A percentile compares a stretch with the other conserved stretches of the same genome.
phyloP scores from a whole-genome alignment of 2,888 invertebrate genomes.

The Digitonthophagus gazella region DNA sequence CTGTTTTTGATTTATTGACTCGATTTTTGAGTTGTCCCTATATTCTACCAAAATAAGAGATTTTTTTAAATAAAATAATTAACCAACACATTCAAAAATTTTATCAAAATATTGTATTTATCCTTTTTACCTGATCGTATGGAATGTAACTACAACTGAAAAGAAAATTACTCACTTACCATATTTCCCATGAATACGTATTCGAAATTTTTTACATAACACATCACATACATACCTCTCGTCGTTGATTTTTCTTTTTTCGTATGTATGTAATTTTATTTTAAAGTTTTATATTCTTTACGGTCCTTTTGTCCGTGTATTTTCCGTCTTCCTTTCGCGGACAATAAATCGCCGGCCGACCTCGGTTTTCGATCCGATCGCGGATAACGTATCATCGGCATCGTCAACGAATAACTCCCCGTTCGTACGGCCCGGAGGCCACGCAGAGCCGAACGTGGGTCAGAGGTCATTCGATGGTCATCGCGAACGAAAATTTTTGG shows the following conservation, averaged over 20 bases:
- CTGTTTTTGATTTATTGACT: too few species aligned
- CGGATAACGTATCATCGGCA: background rate
- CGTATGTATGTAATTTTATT: background rate
- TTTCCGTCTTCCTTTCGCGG: background rate
- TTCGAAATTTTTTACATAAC: too few species aligned
- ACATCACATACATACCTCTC: too few species aligned
- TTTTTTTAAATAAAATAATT: too few species aligned
- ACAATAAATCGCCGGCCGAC: background rate
- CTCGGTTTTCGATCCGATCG: background rate
- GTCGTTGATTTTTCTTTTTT: background rate
- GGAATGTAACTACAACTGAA: too few species aligned
- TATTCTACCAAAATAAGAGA: too few species aligned
- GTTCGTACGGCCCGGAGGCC: background rate
- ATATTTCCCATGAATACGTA: too few species aligned
- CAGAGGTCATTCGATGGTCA: background rate
- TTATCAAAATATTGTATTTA: too few species aligned
- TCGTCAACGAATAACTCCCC: background rate
- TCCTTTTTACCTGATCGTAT: too few species aligned
- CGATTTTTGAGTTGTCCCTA: too few species aligned
- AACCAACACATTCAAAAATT: too few species aligned
- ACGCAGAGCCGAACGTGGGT: background rate
- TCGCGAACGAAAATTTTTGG: background rate
- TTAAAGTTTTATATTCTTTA: background rate
- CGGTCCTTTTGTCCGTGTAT: background rate
- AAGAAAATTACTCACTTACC: too few species aligned